Evolutionary conservation across 1,140 invertebrate species (phyloP).

Genomic region (Andricus grossulariae): DNA sequence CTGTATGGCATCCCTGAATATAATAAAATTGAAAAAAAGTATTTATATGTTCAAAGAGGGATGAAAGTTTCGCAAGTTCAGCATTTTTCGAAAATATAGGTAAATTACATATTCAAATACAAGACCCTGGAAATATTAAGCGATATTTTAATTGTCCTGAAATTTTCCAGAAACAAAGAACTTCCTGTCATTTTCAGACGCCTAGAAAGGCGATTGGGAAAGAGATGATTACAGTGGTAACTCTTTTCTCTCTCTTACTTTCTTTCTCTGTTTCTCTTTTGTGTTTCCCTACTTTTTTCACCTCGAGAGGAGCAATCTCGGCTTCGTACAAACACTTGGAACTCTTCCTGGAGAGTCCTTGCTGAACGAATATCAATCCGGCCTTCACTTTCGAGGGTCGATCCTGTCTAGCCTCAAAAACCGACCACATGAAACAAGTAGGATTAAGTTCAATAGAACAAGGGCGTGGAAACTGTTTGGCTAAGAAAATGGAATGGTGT

Average conservation of each 20-base stretch:
- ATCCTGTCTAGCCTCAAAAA: constrained; percentile 13
- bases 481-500: too few relatives aligned
- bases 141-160: too few relatives aligned
- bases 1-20: too few relatives aligned
- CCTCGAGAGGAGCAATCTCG: constrained; percentile 56
- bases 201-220: background rate
- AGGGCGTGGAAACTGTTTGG: background rate
- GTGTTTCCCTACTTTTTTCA: constrained; percentile 22
- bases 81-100: too few relatives aligned
- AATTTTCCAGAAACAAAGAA: too few relatives aligned
- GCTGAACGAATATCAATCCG: constrained; percentile 36
- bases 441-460: constrained; percentile 1
- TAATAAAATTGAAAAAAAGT: too few relatives aligned
- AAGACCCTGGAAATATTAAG: too few relatives aligned
- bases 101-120: too few relatives aligned
- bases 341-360: constrained; percentile 48
- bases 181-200: background rate
- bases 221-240: constrained; percentile 8
- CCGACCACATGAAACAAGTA: constrained; percentile 1
- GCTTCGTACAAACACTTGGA: constrained; percentile 56
- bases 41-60: too few relatives aligned
- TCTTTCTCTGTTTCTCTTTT: constrained; percentile 5
- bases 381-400: constrained; percentile 29
- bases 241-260: background rate
- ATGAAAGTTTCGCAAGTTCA: too few relatives aligned